phyloP scores from a whole-genome alignment of 2,888 invertebrate species.

The Palloptera scutellata region DNA sequence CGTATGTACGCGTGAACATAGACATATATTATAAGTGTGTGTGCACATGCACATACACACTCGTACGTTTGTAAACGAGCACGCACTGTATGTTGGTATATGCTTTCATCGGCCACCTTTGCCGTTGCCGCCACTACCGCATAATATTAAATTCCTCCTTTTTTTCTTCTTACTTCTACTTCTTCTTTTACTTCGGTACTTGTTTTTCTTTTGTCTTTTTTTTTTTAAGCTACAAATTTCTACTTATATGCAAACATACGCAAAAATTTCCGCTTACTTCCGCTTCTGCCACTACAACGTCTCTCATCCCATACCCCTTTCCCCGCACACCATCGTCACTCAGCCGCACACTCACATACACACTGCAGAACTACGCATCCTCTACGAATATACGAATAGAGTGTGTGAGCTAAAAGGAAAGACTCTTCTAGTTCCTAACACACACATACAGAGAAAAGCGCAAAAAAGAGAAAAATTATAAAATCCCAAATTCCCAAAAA shows the following conservation, averaged over 20 bases:
- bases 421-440: conserved; percentile 47
- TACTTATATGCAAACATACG: conserved; percentile 39
- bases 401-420: conserved; percentile 37
- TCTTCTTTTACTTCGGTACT: conserved; percentile 6
- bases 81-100: conserved; percentile 38
- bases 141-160: conserved; percentile 27
- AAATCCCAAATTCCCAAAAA: conserved; percentile 43
- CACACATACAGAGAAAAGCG: conserved; percentile 24
- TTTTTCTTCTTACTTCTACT: conserved; percentile 1
- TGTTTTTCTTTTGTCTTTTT: conserved; percentile 28
- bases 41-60: conserved; percentile 20
- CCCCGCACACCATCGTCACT: conserved; percentile 12
- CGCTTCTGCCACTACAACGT: conserved; percentile 11
- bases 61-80: conserved; percentile 26
- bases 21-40: conserved; percentile 11
- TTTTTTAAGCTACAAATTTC: conserved; percentile 21
- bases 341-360: conserved; percentile 23
- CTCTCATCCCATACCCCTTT: conserved; percentile 22
- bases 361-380: conserved; percentile 20
- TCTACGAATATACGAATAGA: conserved; percentile 22
- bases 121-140: conserved; percentile 21
- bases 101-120: conserved; percentile 36
- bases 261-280: conserved; percentile 23
- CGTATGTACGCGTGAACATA: conserved; percentile 4
- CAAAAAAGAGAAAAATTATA: conserved; percentile 28